Base-by-base conservation (phyloP, 2,888 invertebrate genomes). In the Altica lythri region DNA sequence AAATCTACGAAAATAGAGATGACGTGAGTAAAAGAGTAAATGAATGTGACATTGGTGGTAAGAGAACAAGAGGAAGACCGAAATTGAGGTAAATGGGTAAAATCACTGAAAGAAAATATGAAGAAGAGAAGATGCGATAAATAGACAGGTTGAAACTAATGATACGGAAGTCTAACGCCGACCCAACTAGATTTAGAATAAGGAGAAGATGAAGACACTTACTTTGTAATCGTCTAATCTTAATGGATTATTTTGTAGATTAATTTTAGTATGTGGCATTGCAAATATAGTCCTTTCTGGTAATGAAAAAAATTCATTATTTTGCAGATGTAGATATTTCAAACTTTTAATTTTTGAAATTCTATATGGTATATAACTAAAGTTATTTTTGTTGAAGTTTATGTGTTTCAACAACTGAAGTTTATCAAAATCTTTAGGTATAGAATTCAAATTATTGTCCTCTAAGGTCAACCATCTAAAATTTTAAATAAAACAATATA, bases 381-480 rank as follows among this genome's bases (percentile, higher is more conserved):
- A 69, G 8, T 72, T 67, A 67, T 86, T 86, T 46, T 80, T 79
- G 48, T 80, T 79, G 1, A 87, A 72, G 74, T 87, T 87, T 27
- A 86, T 77, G 71, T 86, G 86, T 2, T 83, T 79, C 4, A 87
- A 69, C 0, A 78, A 78, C 9, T 78, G 77, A 68, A 86, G 73
- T 4, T 76, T 73, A 14, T 78, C 75, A 72, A 86, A 78, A 4
- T 77, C 74, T 5, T 68, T 57, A 0, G 87, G 86, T 18, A 86
- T 53, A 0, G 70, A 70, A 10, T 76, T 76, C 37, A 87, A 76
- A 45, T 77, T 72, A 67, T 87, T 87, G 54, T 81, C 79, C 65
- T 87, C 86, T 38, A 85, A 71, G 0, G 87, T 86, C 10, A 87
- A 66, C 86, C 87, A 87, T 68, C 85, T 83, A 67, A 29, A 74